phyloP scores from a whole-genome alignment of 2,888 invertebrate species.

The Amblyteles armatorius region DNA sequence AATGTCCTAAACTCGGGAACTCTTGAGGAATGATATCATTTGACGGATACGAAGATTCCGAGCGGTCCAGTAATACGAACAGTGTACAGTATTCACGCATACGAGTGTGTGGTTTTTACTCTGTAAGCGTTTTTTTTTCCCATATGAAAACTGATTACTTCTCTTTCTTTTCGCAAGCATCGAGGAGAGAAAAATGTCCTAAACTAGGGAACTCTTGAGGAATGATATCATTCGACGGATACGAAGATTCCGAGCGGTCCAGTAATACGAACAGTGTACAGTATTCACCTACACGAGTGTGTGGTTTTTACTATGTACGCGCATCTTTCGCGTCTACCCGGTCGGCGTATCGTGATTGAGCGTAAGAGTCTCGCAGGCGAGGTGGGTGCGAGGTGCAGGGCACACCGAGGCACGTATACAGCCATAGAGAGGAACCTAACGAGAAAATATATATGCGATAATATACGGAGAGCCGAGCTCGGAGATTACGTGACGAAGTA shows the following conservation, averaged over 20 bases:
- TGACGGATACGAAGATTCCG: not conserved
- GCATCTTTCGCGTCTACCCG: slow-evolving; percentile 25
- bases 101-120: slow-evolving; percentile 1
- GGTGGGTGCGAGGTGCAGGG: slow-evolving; percentile 29
- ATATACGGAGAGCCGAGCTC: slow-evolving; percentile 3
- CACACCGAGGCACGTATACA: slow-evolving; percentile 6
- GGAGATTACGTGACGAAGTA: slow-evolving; percentile 48
- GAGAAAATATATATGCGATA: slow-evolving; percentile 16
- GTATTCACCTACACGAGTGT: slow-evolving; percentile 2
- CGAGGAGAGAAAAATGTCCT: not conserved
- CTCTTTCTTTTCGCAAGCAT: not conserved
- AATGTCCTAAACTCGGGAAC: not conserved
- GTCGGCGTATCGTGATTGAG: slow-evolving; percentile 26
- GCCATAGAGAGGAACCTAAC: not conserved
- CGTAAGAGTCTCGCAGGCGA: slow-evolving; percentile 7
- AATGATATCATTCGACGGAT: not conserved
- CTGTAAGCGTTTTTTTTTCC: not conserved
- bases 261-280: not conserved
- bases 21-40: not conserved
- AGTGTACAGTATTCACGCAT: not conserved
- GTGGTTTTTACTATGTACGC: not conserved
- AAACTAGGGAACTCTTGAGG: not conserved
- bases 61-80: not conserved
- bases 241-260: not conserved
- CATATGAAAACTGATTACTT: not conserved